Percentiles rank a stretch among this genome's conserved stretches.
Conservation (phyloP, 2,113 vertebrate species). For the Ophthalmolycus amberensis region DNA sequence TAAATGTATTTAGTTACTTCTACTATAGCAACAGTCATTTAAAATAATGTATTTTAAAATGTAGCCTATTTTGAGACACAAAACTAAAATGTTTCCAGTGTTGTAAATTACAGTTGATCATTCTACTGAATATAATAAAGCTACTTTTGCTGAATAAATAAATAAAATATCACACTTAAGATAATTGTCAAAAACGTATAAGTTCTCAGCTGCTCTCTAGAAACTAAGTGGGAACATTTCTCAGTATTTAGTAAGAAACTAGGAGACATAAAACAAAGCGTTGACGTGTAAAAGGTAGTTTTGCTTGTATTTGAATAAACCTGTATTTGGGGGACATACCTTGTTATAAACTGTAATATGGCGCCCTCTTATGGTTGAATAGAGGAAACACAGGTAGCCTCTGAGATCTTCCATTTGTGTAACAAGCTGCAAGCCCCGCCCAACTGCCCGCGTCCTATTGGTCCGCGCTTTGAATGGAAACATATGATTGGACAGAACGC, state of each 20-base stretch:
- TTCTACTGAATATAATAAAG: background rate
- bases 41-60: background rate
- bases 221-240: background rate
- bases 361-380: constrained; percentile 50
- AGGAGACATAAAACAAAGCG: background rate
- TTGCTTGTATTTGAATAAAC: background rate
- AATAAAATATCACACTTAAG: background rate
- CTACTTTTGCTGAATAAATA: background rate
- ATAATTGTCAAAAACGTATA: background rate
- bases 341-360: background rate
- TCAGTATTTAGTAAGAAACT: background rate
- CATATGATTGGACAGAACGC: constrained; percentile 38
- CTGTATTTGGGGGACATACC: background rate
- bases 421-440: constrained; percentile 24
- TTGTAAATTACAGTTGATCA: background rate
- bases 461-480: background rate
- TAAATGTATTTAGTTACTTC: background rate
- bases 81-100: background rate
- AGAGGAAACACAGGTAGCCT: accelerated
- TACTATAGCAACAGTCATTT: background rate
- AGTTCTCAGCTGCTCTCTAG: background rate
- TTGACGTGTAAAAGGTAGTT: background rate
- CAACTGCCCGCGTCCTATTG: constrained; percentile 39
- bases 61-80: background rate
- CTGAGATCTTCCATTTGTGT: background rate